Evolutionary conservation across 1,140 invertebrate genomes (phyloP), one percentile per base, ranked within the genome.

Genomic region (Drosophila lacteicornis): DNA sequence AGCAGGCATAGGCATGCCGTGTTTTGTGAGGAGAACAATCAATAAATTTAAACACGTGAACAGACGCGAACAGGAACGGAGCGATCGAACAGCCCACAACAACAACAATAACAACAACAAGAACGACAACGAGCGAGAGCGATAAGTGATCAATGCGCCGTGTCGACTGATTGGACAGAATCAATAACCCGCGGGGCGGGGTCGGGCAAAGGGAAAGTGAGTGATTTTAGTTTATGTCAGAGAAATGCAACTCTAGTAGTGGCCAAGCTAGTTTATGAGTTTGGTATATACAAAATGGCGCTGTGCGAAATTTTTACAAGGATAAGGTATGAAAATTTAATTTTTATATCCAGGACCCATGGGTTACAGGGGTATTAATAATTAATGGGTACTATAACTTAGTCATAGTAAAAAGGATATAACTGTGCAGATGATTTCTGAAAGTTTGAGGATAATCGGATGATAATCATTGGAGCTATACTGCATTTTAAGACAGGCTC

Each of bases 1-100:
- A 67, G 75, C 83, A 69, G 40, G 67, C 79, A 73, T 25, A 75
- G 73, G 77, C 70, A 83, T 79, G 73, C 83, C 80, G 78, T 90
- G 80, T 80, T 85, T 91, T 85, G 85, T 85, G 70, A 82, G 73
- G 78, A 78, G 79, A 88, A 90, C 82, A 91, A 91, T 91, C 90
- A 91, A 91, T 91, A 91, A 91, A 91, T 91, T 91, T 91, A 79
- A 91, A 91, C 90, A 91, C 90, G 90, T 91, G 84, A 91, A 79
- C 90, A 83, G 74, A 75, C 83, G 71, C 77, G 53, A 80, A 71
- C 80, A 65, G 43, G 47, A 80, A 33, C 51, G 49, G 47, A 51
- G 15, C 45, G 27, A 59, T 36, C 33, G 33, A 22, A 33, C 56
- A 62, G 61, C 46, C 49, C n/a, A 53, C 43, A 66, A 58, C 56